Base-by-base conservation (phyloP, 2,888 invertebrate species). In the Epistrophe eligans region DNA sequence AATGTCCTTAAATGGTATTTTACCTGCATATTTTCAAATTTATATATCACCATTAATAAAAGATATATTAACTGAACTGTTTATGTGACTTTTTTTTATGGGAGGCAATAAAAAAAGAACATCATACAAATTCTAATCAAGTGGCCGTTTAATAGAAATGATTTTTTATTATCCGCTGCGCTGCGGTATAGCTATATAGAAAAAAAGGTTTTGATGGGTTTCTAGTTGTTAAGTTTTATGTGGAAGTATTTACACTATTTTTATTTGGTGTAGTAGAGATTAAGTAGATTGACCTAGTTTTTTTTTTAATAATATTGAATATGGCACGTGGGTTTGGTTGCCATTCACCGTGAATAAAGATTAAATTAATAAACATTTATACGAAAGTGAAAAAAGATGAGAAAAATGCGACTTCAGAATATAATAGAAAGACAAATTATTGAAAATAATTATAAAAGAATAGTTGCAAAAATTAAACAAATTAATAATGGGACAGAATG, bases 21-120 rank as follows among this genome's bases (percentile, higher is more conserved):
- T 84, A 64, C 43, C 73, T 70, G 79, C 43, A 45, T 48, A 35
- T 58, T 24, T 35, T 60, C 28, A 17, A 13, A 52, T 43, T 11
- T 72, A 28, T 72, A 28, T 19, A 52, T 57, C 40, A 55, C 28
- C 35, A 38, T 8, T n/a, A 81, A 73, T 84, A 82, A 85, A 85
- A 82, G 57, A 82, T 82, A 85, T 24, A 24, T 24, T 24, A 24
- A 2, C 1, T 77, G 79, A 82, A 85, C 85, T 82, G 82, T 85
- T 85, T 85, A 82, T 82, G 85, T 79, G 85, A 77, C 24, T 66
- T 79, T 85, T 79, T 85, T 85, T 82, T 85, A 79, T 79, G 64
- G 35, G 50, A 50, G 58, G 35, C 11, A 58, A 58, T 17, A 35
- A 58, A 58, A 58, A n/a, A 76, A 38, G 28, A 24, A 40, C 40